phyloP scores from a whole-genome alignment of 2,113 vertebrate species.

The Panthera tigris region DNA sequence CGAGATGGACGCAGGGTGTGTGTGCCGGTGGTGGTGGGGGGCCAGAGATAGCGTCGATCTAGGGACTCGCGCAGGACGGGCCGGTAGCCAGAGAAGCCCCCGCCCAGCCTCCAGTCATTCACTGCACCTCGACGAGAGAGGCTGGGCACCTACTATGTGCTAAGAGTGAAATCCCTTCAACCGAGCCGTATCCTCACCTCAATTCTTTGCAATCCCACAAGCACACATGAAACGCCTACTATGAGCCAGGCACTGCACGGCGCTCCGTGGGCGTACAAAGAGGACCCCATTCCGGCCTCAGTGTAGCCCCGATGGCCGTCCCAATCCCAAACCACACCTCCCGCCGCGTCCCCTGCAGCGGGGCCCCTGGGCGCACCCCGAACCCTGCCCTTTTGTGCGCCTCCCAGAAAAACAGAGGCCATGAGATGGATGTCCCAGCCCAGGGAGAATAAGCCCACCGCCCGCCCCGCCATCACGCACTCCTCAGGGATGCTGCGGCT shows the following conservation, averaged over 20 bases:
- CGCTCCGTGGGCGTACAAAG: conserved; percentile 42
- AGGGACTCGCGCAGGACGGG: neutral
- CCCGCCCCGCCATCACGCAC: conserved; percentile 75
- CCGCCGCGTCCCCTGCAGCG: neutral
- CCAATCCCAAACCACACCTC: neutral
- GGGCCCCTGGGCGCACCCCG: neutral
- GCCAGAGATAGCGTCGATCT: neutral
- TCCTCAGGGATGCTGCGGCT: conserved; percentile 64
- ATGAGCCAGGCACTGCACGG: neutral
- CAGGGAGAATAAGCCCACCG: neutral
- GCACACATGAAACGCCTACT: neutral
- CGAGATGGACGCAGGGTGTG: neutral
- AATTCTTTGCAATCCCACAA: neutral
- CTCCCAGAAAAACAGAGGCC: neutral
- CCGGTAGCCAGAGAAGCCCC: neutral
- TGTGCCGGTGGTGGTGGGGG: neutral
- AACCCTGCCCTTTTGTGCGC: conserved; percentile 68
- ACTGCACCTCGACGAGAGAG: neutral
- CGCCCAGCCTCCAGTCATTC: neutral
- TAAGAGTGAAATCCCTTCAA: neutral
- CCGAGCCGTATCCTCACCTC: neutral
- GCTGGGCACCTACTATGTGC: neutral
- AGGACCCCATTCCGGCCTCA: neutral
- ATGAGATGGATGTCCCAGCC: neutral
- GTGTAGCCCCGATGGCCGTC: neutral